phyloP scores from a whole-genome alignment of 1,140 invertebrate genomes.

The Diprion similis region DNA sequence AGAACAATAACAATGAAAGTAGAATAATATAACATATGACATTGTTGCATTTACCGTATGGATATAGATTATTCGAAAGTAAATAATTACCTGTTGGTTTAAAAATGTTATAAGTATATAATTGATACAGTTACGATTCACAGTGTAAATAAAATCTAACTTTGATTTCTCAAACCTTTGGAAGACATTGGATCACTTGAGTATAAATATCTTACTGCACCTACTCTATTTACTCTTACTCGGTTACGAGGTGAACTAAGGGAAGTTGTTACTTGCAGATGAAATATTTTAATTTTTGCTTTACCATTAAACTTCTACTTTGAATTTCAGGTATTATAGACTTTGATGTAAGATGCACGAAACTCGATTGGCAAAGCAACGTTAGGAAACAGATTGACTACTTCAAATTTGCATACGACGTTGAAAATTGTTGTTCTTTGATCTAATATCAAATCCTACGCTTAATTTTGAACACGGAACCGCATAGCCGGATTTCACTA shows the following conservation, averaged over 20 bases:
- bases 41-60: neutral
- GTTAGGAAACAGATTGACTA: too few species aligned
- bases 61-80: too few species aligned
- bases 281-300: neutral
- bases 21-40: neutral
- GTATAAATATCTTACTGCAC: constrained; percentile 21
- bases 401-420: too few species aligned
- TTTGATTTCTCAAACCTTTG: constrained; percentile 22
- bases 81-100: neutral
- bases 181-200: constrained; percentile 47
- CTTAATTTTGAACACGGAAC: too few species aligned
- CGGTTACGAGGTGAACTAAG: neutral
- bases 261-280: neutral
- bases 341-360: too few species aligned
- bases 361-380: too few species aligned
- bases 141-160: neutral
- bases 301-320: too few species aligned
- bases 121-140: neutral
- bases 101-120: neutral
- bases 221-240: neutral
- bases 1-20: neutral
- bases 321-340: too few species aligned
- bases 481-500: too few species aligned
- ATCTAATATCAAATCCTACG: too few species aligned
- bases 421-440: too few species aligned